Conservation (phyloP, 2,888 invertebrate genomes). For the Melipona beecheii region DNA sequence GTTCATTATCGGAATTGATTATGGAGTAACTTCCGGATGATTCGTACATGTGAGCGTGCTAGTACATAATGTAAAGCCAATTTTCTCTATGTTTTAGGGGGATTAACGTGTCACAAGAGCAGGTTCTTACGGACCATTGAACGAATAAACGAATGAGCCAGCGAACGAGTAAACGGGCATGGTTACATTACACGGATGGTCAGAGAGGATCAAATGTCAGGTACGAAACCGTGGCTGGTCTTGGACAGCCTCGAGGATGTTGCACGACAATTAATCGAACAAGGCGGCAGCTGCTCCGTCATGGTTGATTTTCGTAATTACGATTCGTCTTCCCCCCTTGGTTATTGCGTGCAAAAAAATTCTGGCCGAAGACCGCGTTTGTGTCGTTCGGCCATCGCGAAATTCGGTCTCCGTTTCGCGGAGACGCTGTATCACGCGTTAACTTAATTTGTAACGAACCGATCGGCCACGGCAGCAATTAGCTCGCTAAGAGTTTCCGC, state of each 20-base stretch:
- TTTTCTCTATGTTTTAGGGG: background rate
- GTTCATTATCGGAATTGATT: too few relatives aligned
- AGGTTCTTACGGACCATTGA: background rate
- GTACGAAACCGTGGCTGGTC: constrained; percentile 33
- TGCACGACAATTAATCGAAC: constrained; percentile 59
- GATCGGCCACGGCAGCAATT: constrained; percentile 26
- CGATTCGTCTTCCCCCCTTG: constrained; percentile 53
- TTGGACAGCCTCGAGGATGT: constrained; percentile 34
- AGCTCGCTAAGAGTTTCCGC: constrained; percentile 20
- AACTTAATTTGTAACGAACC: constrained; percentile 43
- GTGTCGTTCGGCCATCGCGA: constrained; percentile 18
- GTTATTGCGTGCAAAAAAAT: constrained; percentile 36
- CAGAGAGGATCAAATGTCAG: constrained; percentile 37
- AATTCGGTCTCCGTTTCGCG: constrained; percentile 28
- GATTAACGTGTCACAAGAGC: background rate
- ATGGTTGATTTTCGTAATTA: constrained; percentile 65
- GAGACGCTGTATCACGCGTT: constrained; percentile 23
- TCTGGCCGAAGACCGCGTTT: background rate
- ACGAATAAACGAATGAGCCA: background rate
- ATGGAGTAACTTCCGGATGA: background rate
- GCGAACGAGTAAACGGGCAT: constrained; percentile 5
- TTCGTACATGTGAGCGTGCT: background rate
- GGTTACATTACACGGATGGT: constrained; percentile 45
- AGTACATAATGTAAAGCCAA: background rate
- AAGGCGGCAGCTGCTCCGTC: constrained; percentile 58